These are phyloP conservation scores for Mamestra brassicae DNA, from an alignment of 2,888 invertebrate genomes.

Conservation along the genomic window DNA sequence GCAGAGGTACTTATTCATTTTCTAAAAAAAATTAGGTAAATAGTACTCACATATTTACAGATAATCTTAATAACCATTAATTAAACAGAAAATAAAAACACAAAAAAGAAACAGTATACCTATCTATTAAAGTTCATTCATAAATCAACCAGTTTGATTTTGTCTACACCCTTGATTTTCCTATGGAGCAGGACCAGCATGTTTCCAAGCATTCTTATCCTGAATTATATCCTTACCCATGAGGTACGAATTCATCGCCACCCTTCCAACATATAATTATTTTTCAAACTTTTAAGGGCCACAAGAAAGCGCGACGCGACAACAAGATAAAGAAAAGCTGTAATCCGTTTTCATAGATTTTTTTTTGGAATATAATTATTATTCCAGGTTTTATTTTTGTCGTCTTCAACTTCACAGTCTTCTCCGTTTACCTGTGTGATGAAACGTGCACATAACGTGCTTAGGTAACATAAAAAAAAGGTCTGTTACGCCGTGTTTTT, in stretches of 20 bases:
- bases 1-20: too few species aligned
- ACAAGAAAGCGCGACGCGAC: background rate
- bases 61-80: too few species aligned
- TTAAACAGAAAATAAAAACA: too few species aligned
- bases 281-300: background rate
- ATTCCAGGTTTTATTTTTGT: background rate
- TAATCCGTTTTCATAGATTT: background rate
- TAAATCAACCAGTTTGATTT: too few species aligned
- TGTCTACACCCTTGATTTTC: too few species aligned
- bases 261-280: background rate
- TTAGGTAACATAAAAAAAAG: background rate
- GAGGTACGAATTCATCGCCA: constrained; percentile 15
- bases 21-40: too few species aligned
- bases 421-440: background rate
- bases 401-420: background rate
- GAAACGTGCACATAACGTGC: background rate
- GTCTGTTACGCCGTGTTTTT: background rate
- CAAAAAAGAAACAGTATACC: too few species aligned
- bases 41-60: too few species aligned
- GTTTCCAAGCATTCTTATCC: too few species aligned
- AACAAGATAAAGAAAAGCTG: background rate
- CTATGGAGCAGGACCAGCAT: too few species aligned
- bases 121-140: too few species aligned
- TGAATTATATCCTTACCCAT: too few species aligned
- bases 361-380: background rate